Percentiles rank a stretch among this genome's conserved stretches.
Conservation (phyloP, 2,888 invertebrate genomes). For the Taenaris catops region DNA sequence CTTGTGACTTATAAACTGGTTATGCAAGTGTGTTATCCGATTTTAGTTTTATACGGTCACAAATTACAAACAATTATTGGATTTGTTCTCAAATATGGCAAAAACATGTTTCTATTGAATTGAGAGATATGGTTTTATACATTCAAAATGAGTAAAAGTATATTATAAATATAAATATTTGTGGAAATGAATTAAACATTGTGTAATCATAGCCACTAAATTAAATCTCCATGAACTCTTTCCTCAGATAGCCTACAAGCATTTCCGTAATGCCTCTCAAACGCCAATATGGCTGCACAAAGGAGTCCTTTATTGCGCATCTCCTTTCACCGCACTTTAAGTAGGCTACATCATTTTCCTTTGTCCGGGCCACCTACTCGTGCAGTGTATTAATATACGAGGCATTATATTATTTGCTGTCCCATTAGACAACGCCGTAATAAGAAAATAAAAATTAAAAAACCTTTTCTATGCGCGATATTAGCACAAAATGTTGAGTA, state of each 20-base stretch:
- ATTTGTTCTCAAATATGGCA: too few relatives aligned
- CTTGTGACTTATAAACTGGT: too few relatives aligned
- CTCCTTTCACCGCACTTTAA: constrained; percentile 33
- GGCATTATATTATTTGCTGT: background rate
- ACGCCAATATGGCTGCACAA: constrained; percentile 26
- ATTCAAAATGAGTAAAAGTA: too few relatives aligned
- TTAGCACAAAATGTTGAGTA: too few relatives aligned
- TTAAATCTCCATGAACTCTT: background rate
- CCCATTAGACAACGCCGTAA: too few relatives aligned
- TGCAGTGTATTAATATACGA: constrained; percentile 16
- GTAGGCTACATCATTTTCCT: constrained; percentile 32
- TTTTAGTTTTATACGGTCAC: too few relatives aligned
- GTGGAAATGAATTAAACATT: background rate
- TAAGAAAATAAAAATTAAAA: too few relatives aligned
- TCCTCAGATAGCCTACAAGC: constrained; percentile 19
- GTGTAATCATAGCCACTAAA: constrained; percentile 1
- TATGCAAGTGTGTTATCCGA: too few relatives aligned
- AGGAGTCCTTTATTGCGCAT: constrained; percentile 27
- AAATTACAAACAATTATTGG: too few relatives aligned
- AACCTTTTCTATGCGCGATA: too few relatives aligned
- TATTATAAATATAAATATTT: background rate
- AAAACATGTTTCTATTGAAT: too few relatives aligned
- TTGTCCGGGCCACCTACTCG: constrained; percentile 22
- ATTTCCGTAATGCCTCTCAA: constrained; percentile 22
- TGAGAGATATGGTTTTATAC: too few relatives aligned